Evolutionary conservation across 2,113 vertebrate genomes (phyloP), one percentile per base, ranked within the genome.

Genomic region (Ophiodon elongatus): DNA sequence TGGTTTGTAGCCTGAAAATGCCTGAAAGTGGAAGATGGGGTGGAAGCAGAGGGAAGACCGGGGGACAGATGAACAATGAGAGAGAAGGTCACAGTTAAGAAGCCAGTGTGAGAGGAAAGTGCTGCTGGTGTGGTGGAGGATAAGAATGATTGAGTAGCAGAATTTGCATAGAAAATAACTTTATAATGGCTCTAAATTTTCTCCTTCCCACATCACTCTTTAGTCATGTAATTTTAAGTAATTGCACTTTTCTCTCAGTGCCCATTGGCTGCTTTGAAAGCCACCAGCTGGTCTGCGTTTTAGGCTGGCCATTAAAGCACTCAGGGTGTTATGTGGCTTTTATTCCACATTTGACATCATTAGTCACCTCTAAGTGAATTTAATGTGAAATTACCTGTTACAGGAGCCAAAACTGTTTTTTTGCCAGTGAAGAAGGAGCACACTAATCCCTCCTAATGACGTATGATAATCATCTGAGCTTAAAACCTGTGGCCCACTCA

Each of bases 1-100:
- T 92, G 93, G 93, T 88, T 94, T 91, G 86, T 82, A 73, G 80
- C 64, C 88, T 69, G 90, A 88, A 88, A 90, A 91, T 83, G 90
- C 75, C 73, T 75, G 85, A 79, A 91, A 91, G 92, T 85, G 85
- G 88, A 76, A 89, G 85, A 90, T 73, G 79, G 91, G 77, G 80
- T 84, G 80, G 81, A 86, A 64, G 80, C 77, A 62, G 73, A 67
- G 73, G 70, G 80, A 85, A 86, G 87, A 85, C 74, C 52, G 62
- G 76, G 70, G 83, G 85, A 90, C 66, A 37, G 85, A 74, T 39
- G 85, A 89, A 93, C 88, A 92, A 87, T 88, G 79, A 67, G 71
- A 72, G 76, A 66, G 89, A 93, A 93, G 91, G 93, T 94, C 89
- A 91, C 62, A 27, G 83, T 84, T 84, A 87, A 88, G 76, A 73